Percentiles rank a stretch among this genome's conserved stretches.
Conservation (phyloP, 2,113 vertebrate species). For the Cygnus buccinator region DNA sequence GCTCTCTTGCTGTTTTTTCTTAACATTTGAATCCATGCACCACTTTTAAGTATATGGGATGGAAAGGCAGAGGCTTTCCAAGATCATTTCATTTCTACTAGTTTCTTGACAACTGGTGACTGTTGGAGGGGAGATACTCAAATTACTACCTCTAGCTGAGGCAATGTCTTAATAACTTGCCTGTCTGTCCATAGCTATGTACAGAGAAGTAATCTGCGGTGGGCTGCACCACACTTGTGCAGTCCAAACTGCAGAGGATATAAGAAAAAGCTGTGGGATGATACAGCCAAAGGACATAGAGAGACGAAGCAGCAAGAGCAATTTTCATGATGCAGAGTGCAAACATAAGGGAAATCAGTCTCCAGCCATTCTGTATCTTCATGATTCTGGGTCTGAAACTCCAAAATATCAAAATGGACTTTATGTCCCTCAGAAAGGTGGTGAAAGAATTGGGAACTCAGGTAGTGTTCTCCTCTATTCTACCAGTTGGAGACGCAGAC, state of each 20-base stretch:
- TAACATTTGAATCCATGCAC: neutral
- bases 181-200: neutral
- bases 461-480: too few species aligned
- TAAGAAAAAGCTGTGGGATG: neutral
- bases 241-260: neutral
- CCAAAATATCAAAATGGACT: too few species aligned
- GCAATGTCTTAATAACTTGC: neutral
- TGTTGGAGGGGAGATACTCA: neutral
- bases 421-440: too few species aligned
- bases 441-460: too few species aligned
- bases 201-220: fast-evolving
- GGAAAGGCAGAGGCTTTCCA: neutral
- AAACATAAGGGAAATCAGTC: neutral
- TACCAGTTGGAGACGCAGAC: too few species aligned
- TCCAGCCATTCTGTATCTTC: neutral
- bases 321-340: neutral
- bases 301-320: neutral
- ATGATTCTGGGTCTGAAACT: too few species aligned
- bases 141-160: neutral
- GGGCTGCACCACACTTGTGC: fast-evolving
- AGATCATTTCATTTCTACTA: neutral
- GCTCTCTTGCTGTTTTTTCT: neutral
- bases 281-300: neutral
- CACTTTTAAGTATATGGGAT: neutral
- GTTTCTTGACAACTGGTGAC: neutral